Evolutionary conservation across 2,797 vertebrate genomes (phyloP).

Genomic region (Neostethus bicornis): DNA sequence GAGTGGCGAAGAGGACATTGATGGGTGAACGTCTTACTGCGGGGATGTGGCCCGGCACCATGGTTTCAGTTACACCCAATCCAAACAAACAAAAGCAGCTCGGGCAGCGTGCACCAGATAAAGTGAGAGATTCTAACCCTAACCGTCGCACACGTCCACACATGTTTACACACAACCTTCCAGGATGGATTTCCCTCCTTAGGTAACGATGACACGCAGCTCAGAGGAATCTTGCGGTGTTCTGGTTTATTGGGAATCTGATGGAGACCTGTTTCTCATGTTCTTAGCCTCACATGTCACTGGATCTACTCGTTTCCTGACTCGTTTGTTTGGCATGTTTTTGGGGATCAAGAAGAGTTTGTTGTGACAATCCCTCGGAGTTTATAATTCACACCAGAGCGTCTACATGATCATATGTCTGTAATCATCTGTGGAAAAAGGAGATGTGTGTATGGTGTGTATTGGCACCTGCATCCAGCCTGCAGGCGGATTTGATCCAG

Average conservation of each 20-base stretch:
- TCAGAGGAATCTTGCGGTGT: slow-evolving; percentile 26
- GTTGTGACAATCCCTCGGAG: slow-evolving; percentile 8
- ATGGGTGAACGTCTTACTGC: too few relatives aligned
- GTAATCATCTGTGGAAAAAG: slow-evolving; percentile 18
- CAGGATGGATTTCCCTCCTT: slow-evolving; percentile 51
- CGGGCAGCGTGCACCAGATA: slow-evolving; percentile 42
- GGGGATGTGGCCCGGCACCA: slow-evolving; percentile 71
- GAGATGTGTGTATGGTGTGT: slow-evolving; percentile 16
- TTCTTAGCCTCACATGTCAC: slow-evolving; percentile 25
- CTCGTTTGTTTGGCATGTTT: slow-evolving; percentile 28
- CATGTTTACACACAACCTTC: slow-evolving; percentile 29
- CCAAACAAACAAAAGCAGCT: slow-evolving; percentile 77
- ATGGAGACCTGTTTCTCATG: slow-evolving; percentile 46
- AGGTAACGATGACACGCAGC: slow-evolving; percentile 39
- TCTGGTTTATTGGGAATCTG: slow-evolving; percentile 31
- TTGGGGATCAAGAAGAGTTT: slow-evolving; percentile 22
- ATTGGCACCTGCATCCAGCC: slow-evolving; percentile 29
- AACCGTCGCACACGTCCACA: slow-evolving; percentile 22
- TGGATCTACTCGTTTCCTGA: slow-evolving; percentile 29
- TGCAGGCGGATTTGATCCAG: slow-evolving; percentile 21
- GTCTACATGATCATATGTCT: slow-evolving; percentile 7
- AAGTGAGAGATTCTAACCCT: slow-evolving; percentile 30
- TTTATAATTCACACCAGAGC: slow-evolving; percentile 46
- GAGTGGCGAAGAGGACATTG: slow-evolving; percentile 24
- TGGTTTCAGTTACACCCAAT: slow-evolving; percentile 83